Base-by-base conservation (phyloP, 2,888 invertebrate species). In the Siphonodentalium dalli region DNA sequence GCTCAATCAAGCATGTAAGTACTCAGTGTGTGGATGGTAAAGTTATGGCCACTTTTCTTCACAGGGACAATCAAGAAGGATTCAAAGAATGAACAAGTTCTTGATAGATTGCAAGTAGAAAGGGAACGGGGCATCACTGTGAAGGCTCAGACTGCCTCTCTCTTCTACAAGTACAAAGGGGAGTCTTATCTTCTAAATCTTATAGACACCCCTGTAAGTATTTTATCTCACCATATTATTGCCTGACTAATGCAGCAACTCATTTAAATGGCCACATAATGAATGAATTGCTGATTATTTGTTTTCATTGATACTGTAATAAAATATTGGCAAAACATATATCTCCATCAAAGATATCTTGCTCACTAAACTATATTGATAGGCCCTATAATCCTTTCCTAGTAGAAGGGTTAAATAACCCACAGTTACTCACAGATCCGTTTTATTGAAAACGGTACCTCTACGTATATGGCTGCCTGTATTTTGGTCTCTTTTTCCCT, bases 111-210 rank as follows among this genome's bases (percentile, higher is more conserved):
- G 23, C 84, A 89, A 84, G 93, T 98, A 8, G 98, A 98, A 84
- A 87, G 90, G 72, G 96, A 98, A 83, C 87, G 98, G 72, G 98
- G 98, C 0, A 99, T 99, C 28, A 99, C 98, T 6, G 97, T 99
- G 0, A 99, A 99, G 84, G 98, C 98, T 9, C 97, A 98, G 74
- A 93, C 94, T 28, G 96, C 91, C 4, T 92, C 95, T 0, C 84
- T 99, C 59, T 86, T 91, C 27, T 82, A 85, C 66, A 68, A 78
- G 23, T 87, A 89, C 71, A 82, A 86, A 21, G 87, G 87, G 47
- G 83, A 75, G 31, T 70, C 69, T 15, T 96, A 93, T 83, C 84
- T 96, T 27, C 84, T 99, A 1, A 98, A 98, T 82, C 86, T 98
- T 23, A 96, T 99, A 69, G 98, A 99, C 80, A 98, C 98, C 18